Percentiles rank a stretch among this genome's conserved stretches.
These are phyloP conservation scores for Albula goreensis DNA, from an alignment of 2,113 vertebrate species.

Conservation along the genomic window DNA sequence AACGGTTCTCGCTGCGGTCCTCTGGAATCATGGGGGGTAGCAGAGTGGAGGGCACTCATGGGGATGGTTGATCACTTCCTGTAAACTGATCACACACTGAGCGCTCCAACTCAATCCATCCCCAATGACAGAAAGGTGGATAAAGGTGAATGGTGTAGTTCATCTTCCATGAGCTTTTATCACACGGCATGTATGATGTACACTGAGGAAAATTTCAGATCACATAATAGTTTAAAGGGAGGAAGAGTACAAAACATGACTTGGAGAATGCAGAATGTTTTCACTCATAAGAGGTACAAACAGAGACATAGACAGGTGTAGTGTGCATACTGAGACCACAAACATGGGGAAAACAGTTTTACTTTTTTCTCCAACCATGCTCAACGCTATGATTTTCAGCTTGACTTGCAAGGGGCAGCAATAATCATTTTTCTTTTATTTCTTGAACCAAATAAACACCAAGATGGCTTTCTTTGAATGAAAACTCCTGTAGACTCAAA, in stretches of 20 bases:
- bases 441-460: neutral
- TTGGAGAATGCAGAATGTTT: too few species aligned
- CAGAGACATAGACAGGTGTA: too few species aligned
- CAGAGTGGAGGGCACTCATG: neutral
- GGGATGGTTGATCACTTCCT: neutral
- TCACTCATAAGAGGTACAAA: too few species aligned
- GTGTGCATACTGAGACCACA: too few species aligned
- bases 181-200: neutral
- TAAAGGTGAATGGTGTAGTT: neutral
- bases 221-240: too few species aligned
- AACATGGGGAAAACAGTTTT: too few species aligned
- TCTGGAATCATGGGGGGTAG: neutral
- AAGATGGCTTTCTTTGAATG: neutral
- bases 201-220: neutral
- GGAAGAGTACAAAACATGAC: too few species aligned
- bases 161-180: neutral
- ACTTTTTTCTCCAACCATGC: too few species aligned
- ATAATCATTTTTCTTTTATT: neutral
- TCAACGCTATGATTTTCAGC: neutral
- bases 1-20: neutral
- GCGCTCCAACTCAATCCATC: neutral
- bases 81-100: neutral
- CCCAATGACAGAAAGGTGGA: neutral
- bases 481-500: neutral
- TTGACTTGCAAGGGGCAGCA: neutral